These are phyloP conservation scores for Centruroides vittatus DNA, from an alignment of 1,140 invertebrate genomes.

Conservation along the genomic window DNA sequence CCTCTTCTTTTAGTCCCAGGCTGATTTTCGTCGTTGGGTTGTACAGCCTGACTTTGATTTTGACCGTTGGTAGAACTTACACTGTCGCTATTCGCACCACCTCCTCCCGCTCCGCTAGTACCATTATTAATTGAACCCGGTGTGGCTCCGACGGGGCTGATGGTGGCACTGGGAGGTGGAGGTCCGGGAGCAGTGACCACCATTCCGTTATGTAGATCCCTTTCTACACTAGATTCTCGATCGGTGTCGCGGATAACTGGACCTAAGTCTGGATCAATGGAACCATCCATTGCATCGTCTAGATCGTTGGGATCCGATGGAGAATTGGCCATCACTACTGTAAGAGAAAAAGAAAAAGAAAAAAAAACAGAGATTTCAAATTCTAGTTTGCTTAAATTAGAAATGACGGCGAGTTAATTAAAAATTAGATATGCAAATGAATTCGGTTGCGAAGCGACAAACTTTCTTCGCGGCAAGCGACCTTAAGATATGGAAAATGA, in stretches of 20 bases:
- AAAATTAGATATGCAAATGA: too few species aligned
- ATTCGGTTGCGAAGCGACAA: too few species aligned
- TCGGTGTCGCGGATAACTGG: conserved; percentile 1
- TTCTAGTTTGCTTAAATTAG: too few species aligned
- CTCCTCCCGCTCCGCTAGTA: background rate
- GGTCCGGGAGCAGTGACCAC: conserved; percentile 1
- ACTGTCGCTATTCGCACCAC: conserved; percentile 1
- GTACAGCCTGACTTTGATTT: background rate
- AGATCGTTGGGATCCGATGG: conserved; percentile 12
- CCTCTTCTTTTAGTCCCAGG: conserved; percentile 79
- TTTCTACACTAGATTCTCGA: conserved; percentile 13
- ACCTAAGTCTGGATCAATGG: conserved; percentile 1
- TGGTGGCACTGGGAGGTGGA: background rate
- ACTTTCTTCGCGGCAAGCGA: too few species aligned
- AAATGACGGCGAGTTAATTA: too few species aligned
- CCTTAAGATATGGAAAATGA: too few species aligned
- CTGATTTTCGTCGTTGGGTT: conserved; percentile 61
- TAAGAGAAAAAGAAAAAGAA: conserved; percentile 2
- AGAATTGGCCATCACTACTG: conserved; percentile 8
- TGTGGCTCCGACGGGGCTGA: background rate
- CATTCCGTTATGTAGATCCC: conserved; percentile 4
- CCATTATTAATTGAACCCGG: background rate
- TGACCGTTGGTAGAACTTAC: background rate
- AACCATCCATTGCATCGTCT: conserved; percentile 9
- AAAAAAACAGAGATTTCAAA: background rate